Base-by-base conservation (phyloP, 2,797 vertebrate species). In the Chaunax sp. region DNA sequence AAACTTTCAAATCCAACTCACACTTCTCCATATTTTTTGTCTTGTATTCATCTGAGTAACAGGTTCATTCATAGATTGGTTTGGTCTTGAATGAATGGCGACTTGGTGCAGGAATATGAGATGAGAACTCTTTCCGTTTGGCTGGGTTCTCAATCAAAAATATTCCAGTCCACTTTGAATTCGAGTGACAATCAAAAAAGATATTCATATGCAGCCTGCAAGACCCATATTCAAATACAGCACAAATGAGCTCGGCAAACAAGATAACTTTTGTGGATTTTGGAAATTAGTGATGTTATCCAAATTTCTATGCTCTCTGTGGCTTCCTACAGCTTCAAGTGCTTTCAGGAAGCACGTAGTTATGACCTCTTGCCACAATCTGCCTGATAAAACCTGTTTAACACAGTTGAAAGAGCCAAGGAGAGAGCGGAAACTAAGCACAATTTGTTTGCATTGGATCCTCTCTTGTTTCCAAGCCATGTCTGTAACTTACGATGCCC, bases 31-130 rank as follows among this genome's bases (percentile, higher is more conserved):
- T 45, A 19, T 23, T 9, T 18, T 37, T 59, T 59, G 11, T 44
- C 19, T 22, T 16, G 16, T 19, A 64, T 59, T 68, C 28, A n/a
- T 22, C 26, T 35, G 20, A 61, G 69, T 74, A 78, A 74, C 67
- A 62, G 72, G 43, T 79, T 75, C 53, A 65, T 76, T 79, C 72
- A 83, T 82, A 64, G 76, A 85, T 80, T 70, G 72, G 9, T 30
- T 75, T 59, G 35, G 80, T 82, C 63, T 63, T 69, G 58, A 60
- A 52, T 69, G 72, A 30, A 68, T 43, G 75, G 58, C 40, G 25
- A 74, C 65, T 72, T 65, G 65, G 68, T 69, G 74, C 54, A 58
- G 52, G 64, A 71, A 77, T 65, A 64, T 67, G 46, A 41, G 46
- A 80, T 63, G 53, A 84, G 74, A 66, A 61, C 61, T 37, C 10